Conservation (phyloP, 2,888 invertebrate genomes). For the Acanthosepion lycidas region DNA sequence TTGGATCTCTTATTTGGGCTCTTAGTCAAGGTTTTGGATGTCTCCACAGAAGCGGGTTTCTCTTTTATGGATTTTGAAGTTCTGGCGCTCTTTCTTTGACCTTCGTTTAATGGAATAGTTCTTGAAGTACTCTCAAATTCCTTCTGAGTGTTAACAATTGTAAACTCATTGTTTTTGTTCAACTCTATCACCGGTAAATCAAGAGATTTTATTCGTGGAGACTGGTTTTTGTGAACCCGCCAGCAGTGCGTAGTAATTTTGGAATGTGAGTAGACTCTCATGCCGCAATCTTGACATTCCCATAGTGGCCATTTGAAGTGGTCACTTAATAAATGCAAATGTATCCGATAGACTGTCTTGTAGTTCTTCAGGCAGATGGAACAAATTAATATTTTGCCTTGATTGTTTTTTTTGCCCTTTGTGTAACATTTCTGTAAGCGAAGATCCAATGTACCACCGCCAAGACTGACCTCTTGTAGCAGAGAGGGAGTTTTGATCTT, state of each 20-base stretch:
- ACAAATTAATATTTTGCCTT: neutral
- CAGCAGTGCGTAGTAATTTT: constrained; percentile 1
- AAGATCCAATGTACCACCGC: neutral
- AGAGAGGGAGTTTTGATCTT: neutral
- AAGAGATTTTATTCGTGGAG: neutral
- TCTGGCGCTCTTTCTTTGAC: neutral
- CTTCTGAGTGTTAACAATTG: neutral
- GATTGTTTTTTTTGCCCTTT: neutral
- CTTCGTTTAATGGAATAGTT: accelerated
- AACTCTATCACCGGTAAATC: neutral
- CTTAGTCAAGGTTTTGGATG: neutral
- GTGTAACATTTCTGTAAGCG: neutral
- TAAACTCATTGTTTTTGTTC: neutral
- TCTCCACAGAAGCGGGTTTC: neutral
- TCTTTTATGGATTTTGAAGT: neutral
- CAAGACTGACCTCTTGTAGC: neutral
- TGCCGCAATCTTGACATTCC: neutral
- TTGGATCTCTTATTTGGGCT: neutral
- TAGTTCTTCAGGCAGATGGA: neutral
- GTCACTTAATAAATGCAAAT: constrained; percentile 11
- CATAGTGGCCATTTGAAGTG: neutral
- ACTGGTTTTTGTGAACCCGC: neutral
- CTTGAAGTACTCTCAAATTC: neutral
- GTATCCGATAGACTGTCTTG: neutral
- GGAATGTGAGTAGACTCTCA: neutral